Base-by-base conservation (phyloP, 2,113 vertebrate genomes). In the Trematomus loennbergii region DNA sequence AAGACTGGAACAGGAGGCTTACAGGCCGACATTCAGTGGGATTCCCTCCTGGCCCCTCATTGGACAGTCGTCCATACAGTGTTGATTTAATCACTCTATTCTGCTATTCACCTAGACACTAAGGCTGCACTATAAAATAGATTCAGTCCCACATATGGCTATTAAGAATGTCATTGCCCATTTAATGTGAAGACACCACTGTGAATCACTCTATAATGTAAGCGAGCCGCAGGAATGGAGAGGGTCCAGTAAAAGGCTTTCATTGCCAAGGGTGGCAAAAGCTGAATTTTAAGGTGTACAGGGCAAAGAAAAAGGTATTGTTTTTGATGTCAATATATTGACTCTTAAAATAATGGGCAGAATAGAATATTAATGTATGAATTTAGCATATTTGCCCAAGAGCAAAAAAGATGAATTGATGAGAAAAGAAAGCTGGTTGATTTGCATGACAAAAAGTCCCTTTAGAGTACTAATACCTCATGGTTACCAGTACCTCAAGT, bases 41-140 rank as follows among this genome's bases (percentile, higher is more conserved):
- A 91, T 91, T 92, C 89, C 88, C 93, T 82, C 87, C 66, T 59
- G 76, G 73, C 75, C 70, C 88, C 84, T 80, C 43, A 46, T 79
- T 79, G 90, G 91, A 92, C 89, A 79, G 81, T 78, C 33, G 15
- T 75, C 74, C 68, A 69, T 78, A 66, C 80, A 78, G 73, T 79
- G 82, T 86, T 87, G 90, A 91, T 92, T 92, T 93, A 90, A 94
- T 93, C 89, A 91, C 81, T 85, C 49, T 46, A 53, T 86, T 73
- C 75, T 61, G 74, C 71, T 40, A 5, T 70, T 85, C 72, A 69
- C 33, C 46, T 9, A 55, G 71, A 33, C 83, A 75, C 76, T 82
- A 49, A 78, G 74, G 70, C 67, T 68, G 36, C 60, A 77, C 81
- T 59, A 75, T 72, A 62, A 69, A 83, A 78, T 48, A 70, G 25